Base-by-base conservation (phyloP, 1,140 invertebrate species). In the Drosophila cardini region DNA sequence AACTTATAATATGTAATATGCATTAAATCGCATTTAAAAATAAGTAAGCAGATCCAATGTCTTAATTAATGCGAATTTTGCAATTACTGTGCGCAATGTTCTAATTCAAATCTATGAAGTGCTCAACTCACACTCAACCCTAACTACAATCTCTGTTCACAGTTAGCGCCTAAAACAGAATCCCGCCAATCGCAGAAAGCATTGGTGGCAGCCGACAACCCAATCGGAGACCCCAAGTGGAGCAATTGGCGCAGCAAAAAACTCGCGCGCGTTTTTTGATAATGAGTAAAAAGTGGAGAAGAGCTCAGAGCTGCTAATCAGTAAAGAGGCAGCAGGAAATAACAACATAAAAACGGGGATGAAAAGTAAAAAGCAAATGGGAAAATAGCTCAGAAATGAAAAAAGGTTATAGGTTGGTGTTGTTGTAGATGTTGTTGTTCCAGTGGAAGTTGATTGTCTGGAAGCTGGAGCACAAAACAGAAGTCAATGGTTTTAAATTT, bases 211-310 rank as follows among this genome's bases (percentile, higher is more conserved):
- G 32, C 58, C 40, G 32, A 62, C 76, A 67, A 86, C 79, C 83
- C 83, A 86, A 86, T 86, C 45, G 84, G 76, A 79, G 72, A 73
- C 57, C 76, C 69, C 83, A 86, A 87, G 76, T 81, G 69, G 75
- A 74, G 78, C 76, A 76, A 86, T 87, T 86, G 83, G 83, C 65
- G 73, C 57, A 65, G 82, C 81, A 74, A 85, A 80, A 85, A 77
- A 72, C 81, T 56, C 77, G 79, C 46, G 62, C 78, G 82, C 75
- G 75, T 77, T 86, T 85, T 86, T 70, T 58, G 83, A 45, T 86
- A 86, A 86, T 86, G 83, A 86, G 84, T 78, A 86, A 87, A 86
- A 85, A 85, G 42, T 74, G 56, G 42, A 45, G 50, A 60, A 48
- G 68, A 72, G 65, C 73, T 83, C 60, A 38, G 21, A 53, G 38